Conservation (phyloP, 1,140 invertebrate species). For the Antheraea mylitta region DNA sequence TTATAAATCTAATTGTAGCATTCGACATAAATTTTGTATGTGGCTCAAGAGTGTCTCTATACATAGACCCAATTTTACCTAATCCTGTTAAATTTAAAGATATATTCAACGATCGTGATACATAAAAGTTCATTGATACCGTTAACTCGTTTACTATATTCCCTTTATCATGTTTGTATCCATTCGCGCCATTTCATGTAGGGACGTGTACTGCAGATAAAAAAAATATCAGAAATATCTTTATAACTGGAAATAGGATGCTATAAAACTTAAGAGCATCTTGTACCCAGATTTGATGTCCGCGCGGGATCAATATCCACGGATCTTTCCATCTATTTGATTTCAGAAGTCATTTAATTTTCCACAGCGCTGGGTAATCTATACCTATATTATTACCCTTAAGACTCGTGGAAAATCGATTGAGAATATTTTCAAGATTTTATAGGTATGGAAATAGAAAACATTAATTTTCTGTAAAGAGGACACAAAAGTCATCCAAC, state of each 20-base stretch:
- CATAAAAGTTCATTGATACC: too few species aligned
- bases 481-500: too few species aligned
- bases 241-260: not conserved
- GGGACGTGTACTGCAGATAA: not conserved
- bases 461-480: too few species aligned
- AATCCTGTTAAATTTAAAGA: too few species aligned
- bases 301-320: slow-evolving; percentile 14
- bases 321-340: slow-evolving; percentile 24
- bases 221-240: not conserved
- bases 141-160: too few species aligned
- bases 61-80: too few species aligned
- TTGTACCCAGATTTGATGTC: slow-evolving; percentile 11
- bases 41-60: too few species aligned
- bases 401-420: not conserved
- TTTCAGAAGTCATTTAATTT: slow-evolving; percentile 23
- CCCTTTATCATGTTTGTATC: not conserved
- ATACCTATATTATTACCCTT: not conserved
- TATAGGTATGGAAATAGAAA: not conserved
- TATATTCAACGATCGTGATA: too few species aligned
- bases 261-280: slow-evolving; percentile 1
- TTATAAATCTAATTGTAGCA: too few species aligned
- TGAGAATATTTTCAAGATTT: not conserved
- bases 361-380: slow-evolving; percentile 26
- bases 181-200: not conserved
- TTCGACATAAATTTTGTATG: too few species aligned